These are phyloP conservation scores for Mus musculus DNA, from an alignment of 2,113 vertebrate species.

Conservation along the genomic window DNA sequence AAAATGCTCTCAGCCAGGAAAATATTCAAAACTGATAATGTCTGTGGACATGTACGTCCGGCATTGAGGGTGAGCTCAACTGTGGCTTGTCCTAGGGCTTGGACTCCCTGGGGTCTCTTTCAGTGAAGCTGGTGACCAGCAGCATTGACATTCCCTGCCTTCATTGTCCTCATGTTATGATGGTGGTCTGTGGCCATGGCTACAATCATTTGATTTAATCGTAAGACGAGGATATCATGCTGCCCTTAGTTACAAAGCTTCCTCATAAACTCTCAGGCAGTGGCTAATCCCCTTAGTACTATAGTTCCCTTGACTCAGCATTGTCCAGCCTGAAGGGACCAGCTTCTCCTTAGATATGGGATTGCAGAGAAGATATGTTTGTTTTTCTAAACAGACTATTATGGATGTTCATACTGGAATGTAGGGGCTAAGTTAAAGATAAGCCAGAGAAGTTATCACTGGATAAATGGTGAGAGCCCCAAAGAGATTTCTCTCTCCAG, in stretches of 20 bases:
- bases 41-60: too few species aligned
- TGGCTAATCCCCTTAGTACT: background rate
- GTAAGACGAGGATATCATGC: background rate
- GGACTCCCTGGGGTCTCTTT: slow-evolving; percentile 8
- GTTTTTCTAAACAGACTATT: background rate
- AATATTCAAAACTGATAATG: too few species aligned
- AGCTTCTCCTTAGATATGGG: background rate
- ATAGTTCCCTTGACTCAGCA: background rate
- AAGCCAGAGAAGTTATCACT: background rate
- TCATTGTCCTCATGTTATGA: background rate
- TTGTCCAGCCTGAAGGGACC: background rate
- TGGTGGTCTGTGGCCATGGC: background rate
- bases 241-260: background rate
- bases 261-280: background rate
- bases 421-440: background rate
- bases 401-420: slow-evolving; percentile 16
- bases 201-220: background rate
- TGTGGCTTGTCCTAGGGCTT: background rate
- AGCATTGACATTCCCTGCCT: background rate
- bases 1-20: too few species aligned
- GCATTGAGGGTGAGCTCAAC: background rate
- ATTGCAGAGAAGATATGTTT: slow-evolving; percentile 22
- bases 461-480: background rate
- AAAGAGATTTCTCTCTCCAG: background rate
- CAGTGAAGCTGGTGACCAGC: background rate